Evolutionary conservation across 1,140 invertebrate genomes (phyloP), one percentile per base, ranked within the genome.

Genomic region (Papilio machaon): DNA sequence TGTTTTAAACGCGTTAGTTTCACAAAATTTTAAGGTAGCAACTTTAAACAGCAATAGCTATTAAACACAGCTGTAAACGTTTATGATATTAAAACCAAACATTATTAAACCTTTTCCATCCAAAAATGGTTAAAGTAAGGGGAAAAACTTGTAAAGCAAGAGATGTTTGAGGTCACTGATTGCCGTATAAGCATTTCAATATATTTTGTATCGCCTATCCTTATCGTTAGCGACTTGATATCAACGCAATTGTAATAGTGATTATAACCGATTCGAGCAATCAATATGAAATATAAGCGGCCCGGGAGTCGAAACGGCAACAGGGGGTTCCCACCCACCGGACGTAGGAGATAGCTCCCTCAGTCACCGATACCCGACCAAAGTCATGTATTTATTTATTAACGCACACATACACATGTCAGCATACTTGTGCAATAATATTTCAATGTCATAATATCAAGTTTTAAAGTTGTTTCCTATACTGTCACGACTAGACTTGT

Each of bases 321-420:
- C 85, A 87, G 86, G 85, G 85, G 84, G 88, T 83, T 81, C 80
- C 85, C 85, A 83, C 86, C 87, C 85, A 88, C 90, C 87, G 91
- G 86, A 91, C 88, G 87, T 87, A 74, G 23, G 82, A 89, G 88
- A 87, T 90, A 90, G 85, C 83, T 85, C 83, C 85, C 84, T 84
- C 82, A 87, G 60, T 77, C 19, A 35, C 54, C 60, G 74, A 81
- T 82, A 81, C 30, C 23, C 54, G 52, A 83, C 17, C 47, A 81
- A 79, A 83, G 46, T 58, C 58, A 78, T 58, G 11, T 35, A 77
- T 60, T 58, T 49, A 52, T 76, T 76, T n/a, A 9, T n/a, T 10
- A 15, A 17, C 1, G n/a, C 17, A 73, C 73, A 73, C 60, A 54
- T 67, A 35, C 19, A 10, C n/a, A 73, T 43, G 17, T 15, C 1